These are phyloP conservation scores for Poecilia picta DNA, from an alignment of 2,797 vertebrate genomes.

Conservation along the genomic window DNA sequence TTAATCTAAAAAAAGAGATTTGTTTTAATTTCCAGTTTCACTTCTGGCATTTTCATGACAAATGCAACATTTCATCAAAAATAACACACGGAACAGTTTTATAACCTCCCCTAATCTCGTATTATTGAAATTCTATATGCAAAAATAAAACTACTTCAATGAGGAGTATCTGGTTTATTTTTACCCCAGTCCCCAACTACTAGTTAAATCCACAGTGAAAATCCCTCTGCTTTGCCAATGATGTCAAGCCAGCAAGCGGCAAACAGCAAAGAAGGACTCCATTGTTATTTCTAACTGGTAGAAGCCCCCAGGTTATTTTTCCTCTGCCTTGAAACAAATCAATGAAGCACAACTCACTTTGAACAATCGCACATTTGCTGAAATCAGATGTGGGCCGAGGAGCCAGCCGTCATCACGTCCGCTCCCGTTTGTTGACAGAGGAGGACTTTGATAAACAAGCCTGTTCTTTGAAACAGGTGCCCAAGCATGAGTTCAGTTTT, in stretches of 20 bases:
- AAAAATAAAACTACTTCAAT: conserved; percentile 11
- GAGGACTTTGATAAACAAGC: conserved; percentile 73
- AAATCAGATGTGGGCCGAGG: conserved; percentile 77
- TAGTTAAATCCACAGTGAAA: conserved; percentile 46
- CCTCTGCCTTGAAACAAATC: conserved; percentile 82
- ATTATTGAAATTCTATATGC: conserved; percentile 4
- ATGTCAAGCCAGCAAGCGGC: conserved; percentile 65
- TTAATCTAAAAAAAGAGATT: background rate
- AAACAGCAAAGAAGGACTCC: conserved; percentile 73
- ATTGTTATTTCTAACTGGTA: conserved; percentile 81
- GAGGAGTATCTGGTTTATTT: conserved; percentile 21
- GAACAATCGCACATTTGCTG: conserved; percentile 80
- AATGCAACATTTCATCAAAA: background rate
- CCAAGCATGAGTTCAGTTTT: conserved; percentile 61
- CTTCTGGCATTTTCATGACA: background rate
- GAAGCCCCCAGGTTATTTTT: conserved; percentile 80
- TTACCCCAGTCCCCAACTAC: conserved; percentile 27
- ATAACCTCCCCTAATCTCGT: background rate
- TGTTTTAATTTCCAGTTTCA: background rate
- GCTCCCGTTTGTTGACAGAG: conserved; percentile 75
- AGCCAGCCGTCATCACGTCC: conserved; percentile 67
- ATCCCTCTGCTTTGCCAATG: conserved; percentile 51
- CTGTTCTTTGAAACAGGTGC: conserved; percentile 74
- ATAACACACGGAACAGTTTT: background rate
- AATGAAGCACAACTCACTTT: conserved; percentile 81